Conservation (phyloP, 2,797 vertebrate genomes). For the Sciaenops ocellatus region DNA sequence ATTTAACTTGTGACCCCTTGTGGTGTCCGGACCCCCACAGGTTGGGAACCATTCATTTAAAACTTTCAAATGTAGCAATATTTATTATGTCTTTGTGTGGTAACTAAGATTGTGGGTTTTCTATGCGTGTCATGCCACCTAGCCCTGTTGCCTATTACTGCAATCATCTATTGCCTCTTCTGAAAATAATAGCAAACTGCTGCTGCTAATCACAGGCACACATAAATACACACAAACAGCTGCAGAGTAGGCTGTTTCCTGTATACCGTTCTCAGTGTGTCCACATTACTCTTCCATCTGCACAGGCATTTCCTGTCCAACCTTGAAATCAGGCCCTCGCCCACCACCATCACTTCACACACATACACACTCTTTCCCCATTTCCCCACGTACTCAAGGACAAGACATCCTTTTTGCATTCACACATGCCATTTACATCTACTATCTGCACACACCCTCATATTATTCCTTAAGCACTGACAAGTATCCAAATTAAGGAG, state of each 20-base stretch:
- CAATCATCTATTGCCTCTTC: constrained; percentile 20
- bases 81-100: not conserved
- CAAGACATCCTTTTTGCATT: constrained; percentile 29
- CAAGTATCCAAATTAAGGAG: constrained; percentile 39
- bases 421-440: constrained; percentile 15
- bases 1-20: not conserved
- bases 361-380: constrained; percentile 43
- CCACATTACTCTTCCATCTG: constrained; percentile 81
- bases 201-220: constrained; percentile 54
- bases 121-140: constrained; percentile 22
- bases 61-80: not conserved
- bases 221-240: constrained; percentile 65
- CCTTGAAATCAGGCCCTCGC: constrained; percentile 73
- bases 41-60: not conserved
- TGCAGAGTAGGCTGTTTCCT: constrained; percentile 81
- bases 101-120: not conserved
- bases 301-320: constrained; percentile 83
- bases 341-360: constrained; percentile 55
- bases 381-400: constrained; percentile 42
- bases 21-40: no score
- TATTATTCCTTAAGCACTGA: constrained; percentile 15
- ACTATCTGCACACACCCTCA: constrained; percentile 10
- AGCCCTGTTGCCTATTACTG: constrained; percentile 29
- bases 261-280: constrained; percentile 75
- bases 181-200: constrained; percentile 37